A percentile compares a stretch with the other conserved stretches of the same genome.
These are phyloP conservation scores for Oreohelix idahoensis DNA, from an alignment of 1,140 invertebrate species.

Conservation along the genomic window DNA sequence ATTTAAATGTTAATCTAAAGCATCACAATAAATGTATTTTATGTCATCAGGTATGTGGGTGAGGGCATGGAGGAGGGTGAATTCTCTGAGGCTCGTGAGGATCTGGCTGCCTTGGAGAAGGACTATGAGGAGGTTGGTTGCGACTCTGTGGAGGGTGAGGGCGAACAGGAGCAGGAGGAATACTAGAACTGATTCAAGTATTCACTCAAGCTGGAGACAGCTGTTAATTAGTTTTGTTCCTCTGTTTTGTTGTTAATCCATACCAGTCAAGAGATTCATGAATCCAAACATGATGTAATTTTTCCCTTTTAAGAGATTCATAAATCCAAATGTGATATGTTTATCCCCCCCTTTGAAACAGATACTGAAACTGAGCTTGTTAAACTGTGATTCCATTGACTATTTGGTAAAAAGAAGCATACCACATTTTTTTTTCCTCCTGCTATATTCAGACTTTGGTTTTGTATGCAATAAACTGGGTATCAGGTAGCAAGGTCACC, in stretches of 20 bases:
- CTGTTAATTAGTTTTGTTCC: too few relatives aligned
- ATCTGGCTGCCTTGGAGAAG: constrained; percentile 69
- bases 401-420: too few relatives aligned
- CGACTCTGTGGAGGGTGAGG: constrained; percentile 65
- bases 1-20: background rate
- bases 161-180: background rate
- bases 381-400: too few relatives aligned
- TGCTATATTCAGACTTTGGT: too few relatives aligned
- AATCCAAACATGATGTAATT: too few relatives aligned
- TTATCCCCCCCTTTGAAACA: too few relatives aligned
- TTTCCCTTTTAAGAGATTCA: too few relatives aligned
- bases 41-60: constrained; percentile 56
- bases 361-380: too few relatives aligned
- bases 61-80: constrained; percentile 73
- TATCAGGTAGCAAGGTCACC: background rate
- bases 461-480: background rate
- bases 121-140: background rate
- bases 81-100: constrained; percentile 87
- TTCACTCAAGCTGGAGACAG: background rate
- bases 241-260: too few relatives aligned
- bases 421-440: too few relatives aligned
- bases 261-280: too few relatives aligned
- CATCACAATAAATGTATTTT: constrained; percentile 69
- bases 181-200: constrained; percentile 27
- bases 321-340: too few relatives aligned